Base-by-base conservation (phyloP, 2,113 vertebrate species). In the Elaphurus davidianus region DNA sequence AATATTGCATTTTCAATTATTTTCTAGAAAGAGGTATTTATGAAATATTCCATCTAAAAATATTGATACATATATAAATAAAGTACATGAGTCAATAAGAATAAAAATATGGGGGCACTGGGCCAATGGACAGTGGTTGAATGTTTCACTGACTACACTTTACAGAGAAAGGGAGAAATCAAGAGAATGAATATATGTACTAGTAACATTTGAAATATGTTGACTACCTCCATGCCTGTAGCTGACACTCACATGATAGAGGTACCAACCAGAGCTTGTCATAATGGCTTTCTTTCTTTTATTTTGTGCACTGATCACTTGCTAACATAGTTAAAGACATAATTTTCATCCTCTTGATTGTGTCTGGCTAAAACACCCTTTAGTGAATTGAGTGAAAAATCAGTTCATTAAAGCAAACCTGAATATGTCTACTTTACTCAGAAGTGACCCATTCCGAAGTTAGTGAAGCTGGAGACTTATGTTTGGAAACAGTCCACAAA, bases 291-390 rank as follows among this genome's bases (percentile, higher is more conserved):
- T 36, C 4, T 28, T 78, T 40, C 9, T 9, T 71, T 36, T 64
- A 14, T 21, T 50, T 14, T 21, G 7, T 47, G 6, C 0, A 4
- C 8, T n/a, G 21, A 94, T 90, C 62, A 5, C 27, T 94, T 74
- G 14, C 14, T 54, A 60, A 36, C 50, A 59, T 25, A 27, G 50
- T 96, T 94, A 85, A 87, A 90, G 27, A 64, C 28, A 87, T 87
- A 78, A 87, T 94, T 87, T 87, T 79, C 30, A 93, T 59, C 6
- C 14, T 91, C 54, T 93, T 84, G 43, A n/a, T 50, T 64, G 5
- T 85, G 4, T 92, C 4, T 45, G 28, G 4, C 17, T 87, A 82
- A 60, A 82, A 94, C 64, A 54, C 7, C 1, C n/a, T 16, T 74
- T 83, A 45, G 25, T 85, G 81, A 90, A 96, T 4, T 54, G 50